Percentiles rank a stretch among this genome's conserved stretches.
Evolutionary conservation across 2,113 vertebrate genomes (phyloP).

Genomic region (Amazona guildingii): DNA sequence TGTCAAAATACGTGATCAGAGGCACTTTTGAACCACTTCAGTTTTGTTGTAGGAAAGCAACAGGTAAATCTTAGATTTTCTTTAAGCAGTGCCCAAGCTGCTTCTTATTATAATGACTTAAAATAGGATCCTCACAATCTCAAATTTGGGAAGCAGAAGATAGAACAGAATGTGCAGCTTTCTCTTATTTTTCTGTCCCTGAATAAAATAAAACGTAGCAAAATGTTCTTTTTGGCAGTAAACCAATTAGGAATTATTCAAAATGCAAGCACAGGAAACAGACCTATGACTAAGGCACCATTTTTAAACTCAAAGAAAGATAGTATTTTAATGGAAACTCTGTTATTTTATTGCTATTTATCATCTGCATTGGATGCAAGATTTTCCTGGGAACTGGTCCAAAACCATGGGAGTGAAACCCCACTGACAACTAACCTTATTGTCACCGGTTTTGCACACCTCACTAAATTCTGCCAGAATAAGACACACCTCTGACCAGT

Average conservation of each 20-base stretch:
- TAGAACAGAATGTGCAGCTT: not conserved
- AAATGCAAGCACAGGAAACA: conserved; percentile 12
- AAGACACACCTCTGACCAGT: not conserved
- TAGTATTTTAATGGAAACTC: not conserved
- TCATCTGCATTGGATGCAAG: not conserved
- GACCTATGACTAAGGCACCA: conserved; percentile 20
- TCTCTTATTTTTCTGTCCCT: not conserved
- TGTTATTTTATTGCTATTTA: not conserved
- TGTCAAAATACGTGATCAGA: not conserved
- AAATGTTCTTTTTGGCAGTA: conserved; percentile 37
- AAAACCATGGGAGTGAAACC: not conserved
- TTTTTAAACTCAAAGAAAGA: conserved; percentile 29
- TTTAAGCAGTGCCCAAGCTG: not conserved
- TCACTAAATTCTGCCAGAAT: not conserved
- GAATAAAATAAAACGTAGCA: not conserved
- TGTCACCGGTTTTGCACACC: not conserved
- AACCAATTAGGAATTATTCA: conserved; percentile 43
- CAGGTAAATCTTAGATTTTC: not conserved
- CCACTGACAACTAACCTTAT: not conserved
- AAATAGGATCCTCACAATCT: not conserved
- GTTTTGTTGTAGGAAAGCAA: not conserved
- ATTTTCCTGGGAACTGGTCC: not conserved
- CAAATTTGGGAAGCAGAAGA: not conserved
- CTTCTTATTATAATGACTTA: not conserved
- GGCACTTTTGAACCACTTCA: not conserved